Conservation (phyloP, 1,140 invertebrate genomes). For the Eulimnadia texana region DNA sequence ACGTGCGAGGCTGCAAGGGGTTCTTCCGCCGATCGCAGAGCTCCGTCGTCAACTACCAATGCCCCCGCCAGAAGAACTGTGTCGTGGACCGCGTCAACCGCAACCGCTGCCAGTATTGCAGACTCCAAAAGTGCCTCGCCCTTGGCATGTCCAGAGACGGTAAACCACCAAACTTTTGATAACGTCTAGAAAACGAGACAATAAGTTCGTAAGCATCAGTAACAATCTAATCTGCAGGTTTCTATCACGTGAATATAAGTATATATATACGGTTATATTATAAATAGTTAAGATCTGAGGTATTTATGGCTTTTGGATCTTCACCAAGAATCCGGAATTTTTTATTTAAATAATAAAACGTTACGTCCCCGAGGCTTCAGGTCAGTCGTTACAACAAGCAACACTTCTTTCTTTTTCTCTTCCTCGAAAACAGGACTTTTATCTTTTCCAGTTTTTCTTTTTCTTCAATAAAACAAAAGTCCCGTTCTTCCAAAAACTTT, state of each 20-base stretch:
- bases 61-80: conserved; percentile 94
- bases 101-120: conserved; percentile 97
- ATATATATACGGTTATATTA: no score
- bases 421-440: no score
- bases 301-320: no score
- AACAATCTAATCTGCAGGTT: no score
- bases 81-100: conserved; percentile 95
- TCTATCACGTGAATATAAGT: no score
- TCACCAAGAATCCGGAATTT: not conserved
- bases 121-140: conserved; percentile 96
- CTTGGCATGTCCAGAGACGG: conserved; percentile 99
- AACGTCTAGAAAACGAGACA: no score
- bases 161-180: conserved; percentile 34
- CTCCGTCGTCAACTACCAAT: conserved; percentile 94
- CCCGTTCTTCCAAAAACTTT: no score
- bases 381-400: not conserved
- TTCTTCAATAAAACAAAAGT: no score
- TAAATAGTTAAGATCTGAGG: no score
- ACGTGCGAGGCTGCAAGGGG: conserved; percentile 99
- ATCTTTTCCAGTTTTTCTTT: no score
- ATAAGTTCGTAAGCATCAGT: no score
- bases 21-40: conserved; percentile 97
- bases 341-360: no score
- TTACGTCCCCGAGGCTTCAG: not conserved
- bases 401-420: not conserved